phyloP scores from a whole-genome alignment of 2,113 vertebrate species.

The Cebus imitator region DNA sequence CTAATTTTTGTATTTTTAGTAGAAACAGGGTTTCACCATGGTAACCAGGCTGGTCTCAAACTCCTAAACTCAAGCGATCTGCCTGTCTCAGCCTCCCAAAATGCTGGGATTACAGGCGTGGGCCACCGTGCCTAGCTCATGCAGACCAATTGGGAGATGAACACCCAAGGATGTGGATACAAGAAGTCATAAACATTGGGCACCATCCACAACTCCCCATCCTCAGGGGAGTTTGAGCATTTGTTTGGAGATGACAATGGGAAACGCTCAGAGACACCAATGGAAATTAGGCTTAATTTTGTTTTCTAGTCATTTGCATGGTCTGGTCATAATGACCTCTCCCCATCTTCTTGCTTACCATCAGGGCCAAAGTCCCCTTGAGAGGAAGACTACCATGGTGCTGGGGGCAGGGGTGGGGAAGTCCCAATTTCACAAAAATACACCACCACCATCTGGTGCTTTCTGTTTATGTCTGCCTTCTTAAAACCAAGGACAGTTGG shows the following conservation, averaged over 20 bases:
- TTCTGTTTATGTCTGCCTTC: neutral
- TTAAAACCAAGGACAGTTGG: neutral
- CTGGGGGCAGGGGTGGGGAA: rapidly evolving
- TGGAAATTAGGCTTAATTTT: neutral
- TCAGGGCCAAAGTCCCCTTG: neutral
- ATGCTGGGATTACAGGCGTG: too few species aligned
- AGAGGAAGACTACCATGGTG: neutral
- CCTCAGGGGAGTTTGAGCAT: neutral
- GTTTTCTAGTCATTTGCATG: neutral
- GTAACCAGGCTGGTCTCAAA: too few species aligned
- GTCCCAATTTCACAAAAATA: neutral
- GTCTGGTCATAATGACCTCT: neutral
- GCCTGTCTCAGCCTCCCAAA: too few species aligned
- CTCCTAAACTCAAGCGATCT: too few species aligned
- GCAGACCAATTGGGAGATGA: neutral
- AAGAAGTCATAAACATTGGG: rapidly evolving
- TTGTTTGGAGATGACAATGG: too few species aligned
- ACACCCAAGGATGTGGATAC: neutral
- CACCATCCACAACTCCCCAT: too few species aligned
- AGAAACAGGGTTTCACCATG: too few species aligned
- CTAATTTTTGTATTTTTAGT: too few species aligned
- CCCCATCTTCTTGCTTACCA: neutral
- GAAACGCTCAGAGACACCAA: neutral
- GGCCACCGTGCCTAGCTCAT: rapidly evolving
- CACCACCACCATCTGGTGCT: neutral